Percentiles rank a stretch among this genome's conserved stretches.
phyloP scores from a whole-genome alignment of 2,888 invertebrate species.

The Mesoligia furuncula region DNA sequence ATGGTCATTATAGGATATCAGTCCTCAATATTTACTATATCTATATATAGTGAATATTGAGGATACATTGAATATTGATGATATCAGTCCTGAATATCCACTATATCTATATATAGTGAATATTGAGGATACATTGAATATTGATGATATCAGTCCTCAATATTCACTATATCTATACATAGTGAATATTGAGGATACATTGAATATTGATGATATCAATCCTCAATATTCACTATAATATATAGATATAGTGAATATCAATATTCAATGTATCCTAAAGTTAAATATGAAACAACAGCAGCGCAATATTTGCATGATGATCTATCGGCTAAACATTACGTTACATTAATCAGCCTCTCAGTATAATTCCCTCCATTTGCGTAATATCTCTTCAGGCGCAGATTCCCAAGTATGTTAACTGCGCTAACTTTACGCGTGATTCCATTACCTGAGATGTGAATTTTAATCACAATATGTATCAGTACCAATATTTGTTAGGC shows the following conservation, averaged over 20 bases:
- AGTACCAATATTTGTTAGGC: neutral
- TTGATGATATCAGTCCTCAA: no score
- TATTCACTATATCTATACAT: no score
- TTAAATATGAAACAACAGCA: conserved; percentile 4
- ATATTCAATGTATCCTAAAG: neutral
- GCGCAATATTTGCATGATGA: conserved; percentile 8
- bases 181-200: no score
- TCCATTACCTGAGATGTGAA: conserved; percentile 56
- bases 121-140: no score
- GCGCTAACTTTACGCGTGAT: conserved; percentile 55
- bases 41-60: neutral
- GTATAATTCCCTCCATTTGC: conserved; percentile 43
- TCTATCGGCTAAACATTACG: conserved; percentile 11
- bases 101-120: no score
- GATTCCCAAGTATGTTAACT: conserved; percentile 37
- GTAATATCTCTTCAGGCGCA: conserved; percentile 39
- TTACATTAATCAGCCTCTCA: conserved; percentile 23
- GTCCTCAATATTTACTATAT: no score
- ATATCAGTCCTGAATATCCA: no score
- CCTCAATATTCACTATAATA: no score
- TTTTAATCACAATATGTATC: conserved; percentile 44
- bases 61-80: no score
- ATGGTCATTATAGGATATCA: no score
- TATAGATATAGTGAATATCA: no score
- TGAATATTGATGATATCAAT: no score